Conservation (phyloP, 2,797 vertebrate genomes). For the Tarsius wallacei region DNA sequence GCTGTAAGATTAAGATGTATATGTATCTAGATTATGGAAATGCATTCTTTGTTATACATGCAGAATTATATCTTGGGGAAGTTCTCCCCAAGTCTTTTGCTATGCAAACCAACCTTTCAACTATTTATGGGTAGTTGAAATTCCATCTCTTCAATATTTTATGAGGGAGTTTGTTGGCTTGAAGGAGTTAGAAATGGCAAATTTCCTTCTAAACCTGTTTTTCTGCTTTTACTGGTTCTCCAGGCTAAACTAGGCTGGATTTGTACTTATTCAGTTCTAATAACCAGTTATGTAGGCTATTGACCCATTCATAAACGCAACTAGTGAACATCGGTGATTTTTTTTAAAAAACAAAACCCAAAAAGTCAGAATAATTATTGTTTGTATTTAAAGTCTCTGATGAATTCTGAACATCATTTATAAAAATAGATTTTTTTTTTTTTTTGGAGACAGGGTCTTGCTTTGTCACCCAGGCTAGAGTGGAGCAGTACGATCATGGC, state of each 20-base stretch:
- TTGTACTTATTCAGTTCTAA: not conserved
- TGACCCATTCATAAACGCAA: constrained; percentile 27
- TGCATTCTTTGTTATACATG: not conserved
- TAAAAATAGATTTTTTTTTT: constrained; percentile 55
- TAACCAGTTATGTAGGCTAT: not conserved
- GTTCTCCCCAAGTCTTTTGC: not conserved
- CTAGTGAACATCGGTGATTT: not conserved
- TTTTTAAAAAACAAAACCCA: constrained; percentile 30
- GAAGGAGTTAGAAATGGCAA: constrained; percentile 45
- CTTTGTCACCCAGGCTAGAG: too few species aligned
- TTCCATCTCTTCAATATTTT: not conserved
- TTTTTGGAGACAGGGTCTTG: not conserved
- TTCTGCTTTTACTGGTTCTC: not conserved
- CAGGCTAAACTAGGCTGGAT: not conserved
- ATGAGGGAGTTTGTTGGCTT: constrained; percentile 13
- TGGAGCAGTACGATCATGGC: too few species aligned
- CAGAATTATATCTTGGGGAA: not conserved
- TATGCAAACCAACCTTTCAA: constrained; percentile 28
- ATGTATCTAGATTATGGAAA: not conserved
- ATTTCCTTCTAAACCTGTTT: constrained; percentile 26
- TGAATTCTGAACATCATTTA: constrained; percentile 47
- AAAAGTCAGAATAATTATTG: constrained; percentile 25
- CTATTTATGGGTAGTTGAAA: not conserved
- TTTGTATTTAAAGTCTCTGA: constrained; percentile 25
- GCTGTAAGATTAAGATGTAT: not conserved